Evolutionary conservation across 2,797 vertebrate species (phyloP).

Genomic region (Oreochromis grahami): DNA sequence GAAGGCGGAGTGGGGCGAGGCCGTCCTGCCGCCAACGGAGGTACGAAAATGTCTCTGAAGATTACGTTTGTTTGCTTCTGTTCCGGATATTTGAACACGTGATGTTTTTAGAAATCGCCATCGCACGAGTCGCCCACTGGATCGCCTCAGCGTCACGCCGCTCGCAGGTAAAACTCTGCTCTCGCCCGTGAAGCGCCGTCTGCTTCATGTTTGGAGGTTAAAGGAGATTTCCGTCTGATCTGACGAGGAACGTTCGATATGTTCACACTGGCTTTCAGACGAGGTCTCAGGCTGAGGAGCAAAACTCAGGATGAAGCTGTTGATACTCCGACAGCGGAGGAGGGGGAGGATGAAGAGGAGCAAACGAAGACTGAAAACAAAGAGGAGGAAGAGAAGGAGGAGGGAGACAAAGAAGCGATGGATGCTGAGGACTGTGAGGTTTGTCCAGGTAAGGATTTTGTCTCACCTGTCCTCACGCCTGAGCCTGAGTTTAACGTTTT

Average conservation of each 20-base stretch:
- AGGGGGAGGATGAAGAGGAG: neutral
- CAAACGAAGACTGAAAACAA: neutral
- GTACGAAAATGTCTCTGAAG: neutral
- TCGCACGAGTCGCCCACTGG: neutral
- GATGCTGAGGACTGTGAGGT: constrained; percentile 50
- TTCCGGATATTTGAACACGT: neutral
- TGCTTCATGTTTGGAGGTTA: neutral
- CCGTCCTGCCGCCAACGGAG: constrained; percentile 72
- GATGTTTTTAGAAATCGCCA: constrained; percentile 18
- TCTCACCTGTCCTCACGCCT: neutral
- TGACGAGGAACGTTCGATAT: neutral
- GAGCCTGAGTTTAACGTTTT: neutral
- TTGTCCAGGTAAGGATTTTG: constrained; percentile 65
- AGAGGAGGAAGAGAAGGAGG: neutral
- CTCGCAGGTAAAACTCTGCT: constrained; percentile 42
- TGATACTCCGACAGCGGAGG: neutral
- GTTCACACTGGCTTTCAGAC: constrained; percentile 6
- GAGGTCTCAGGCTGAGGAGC: constrained; percentile 9
- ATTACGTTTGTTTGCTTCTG: neutral
- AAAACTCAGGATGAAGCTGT: neutral
- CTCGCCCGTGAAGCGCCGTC: neutral
- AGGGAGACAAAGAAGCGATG: constrained; percentile 17
- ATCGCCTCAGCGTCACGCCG: neutral
- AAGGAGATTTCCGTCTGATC: neutral
- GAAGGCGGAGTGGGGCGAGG: constrained; percentile 86